A percentile compares a stretch with the other conserved stretches of the same genome.
These are phyloP conservation scores for Patiria pectinifera DNA, from an alignment of 53 echinoderm and acorn worm genomes.

Conservation along the genomic window DNA sequence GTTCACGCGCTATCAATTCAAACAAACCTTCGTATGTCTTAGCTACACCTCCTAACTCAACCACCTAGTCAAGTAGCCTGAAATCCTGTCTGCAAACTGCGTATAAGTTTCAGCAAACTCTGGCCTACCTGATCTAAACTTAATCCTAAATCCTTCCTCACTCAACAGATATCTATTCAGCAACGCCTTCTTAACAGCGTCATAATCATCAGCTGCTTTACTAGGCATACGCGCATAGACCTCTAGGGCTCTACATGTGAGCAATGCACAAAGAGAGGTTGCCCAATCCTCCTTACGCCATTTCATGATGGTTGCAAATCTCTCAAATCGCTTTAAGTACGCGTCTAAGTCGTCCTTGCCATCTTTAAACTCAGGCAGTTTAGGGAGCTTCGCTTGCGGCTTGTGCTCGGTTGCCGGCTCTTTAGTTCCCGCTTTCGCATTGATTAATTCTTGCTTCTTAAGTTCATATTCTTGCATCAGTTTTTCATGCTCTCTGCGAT, in stretches of 20 bases:
- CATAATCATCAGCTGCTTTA: constrained; percentile 5
- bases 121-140: constrained; percentile 45
- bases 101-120: constrained; percentile 42
- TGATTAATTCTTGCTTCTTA: too few species aligned
- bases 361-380: not conserved
- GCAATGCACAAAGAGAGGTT: constrained; percentile 26
- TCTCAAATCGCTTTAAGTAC: too few species aligned
- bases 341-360: too few species aligned
- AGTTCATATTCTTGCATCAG: too few species aligned
- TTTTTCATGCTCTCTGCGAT: too few species aligned
- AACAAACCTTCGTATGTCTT: constrained; percentile 32
- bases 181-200: constrained; percentile 18
- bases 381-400: not conserved
- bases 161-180: constrained; percentile 12
- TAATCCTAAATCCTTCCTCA: constrained; percentile 53
- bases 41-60: constrained; percentile 23
- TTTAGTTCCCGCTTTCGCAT: too few species aligned
- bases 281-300: constrained; percentile 41
- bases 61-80: constrained; percentile 33
- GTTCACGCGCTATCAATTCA: constrained; percentile 29
- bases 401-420: not conserved
- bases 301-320: not conserved
- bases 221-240: constrained; percentile 27
- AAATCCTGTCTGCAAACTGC: constrained; percentile 41
- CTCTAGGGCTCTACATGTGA: constrained; percentile 35